Percentiles rank a stretch among this genome's conserved stretches.
Evolutionary conservation across 2,888 invertebrate genomes (phyloP).

Genomic region (Lepas anatifera): DNA sequence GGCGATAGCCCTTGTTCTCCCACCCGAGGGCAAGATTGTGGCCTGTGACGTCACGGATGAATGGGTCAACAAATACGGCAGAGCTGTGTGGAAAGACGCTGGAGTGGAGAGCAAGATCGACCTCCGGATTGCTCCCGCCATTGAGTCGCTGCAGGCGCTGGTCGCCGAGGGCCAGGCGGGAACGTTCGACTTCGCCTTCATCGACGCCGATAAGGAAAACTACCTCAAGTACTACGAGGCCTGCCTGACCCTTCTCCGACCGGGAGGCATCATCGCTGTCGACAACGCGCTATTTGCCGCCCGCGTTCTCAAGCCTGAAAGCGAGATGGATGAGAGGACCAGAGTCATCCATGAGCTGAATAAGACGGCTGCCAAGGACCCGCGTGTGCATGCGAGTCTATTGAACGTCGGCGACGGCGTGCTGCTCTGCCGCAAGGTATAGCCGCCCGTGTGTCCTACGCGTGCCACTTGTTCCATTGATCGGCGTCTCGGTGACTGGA

Average conservation of each 20-base stretch:
- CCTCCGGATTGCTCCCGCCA: no score
- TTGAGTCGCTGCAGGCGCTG: slow-evolving; percentile 22
- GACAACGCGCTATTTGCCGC: slow-evolving; percentile 32
- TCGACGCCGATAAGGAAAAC: slow-evolving; percentile 33
- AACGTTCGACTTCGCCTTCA: slow-evolving; percentile 33
- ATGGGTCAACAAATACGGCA: no score
- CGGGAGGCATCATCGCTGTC: slow-evolving; percentile 35
- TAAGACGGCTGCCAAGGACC: slow-evolving; percentile 25
- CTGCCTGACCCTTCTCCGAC: slow-evolving; percentile 31
- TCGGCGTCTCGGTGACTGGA: no score
- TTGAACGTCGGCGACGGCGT: slow-evolving; percentile 30
- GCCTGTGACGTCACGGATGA: no score
- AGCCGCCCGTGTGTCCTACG: no score
- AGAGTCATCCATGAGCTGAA: slow-evolving; percentile 25
- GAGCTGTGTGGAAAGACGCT: no score
- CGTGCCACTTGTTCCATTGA: no score
- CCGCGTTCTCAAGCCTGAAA: slow-evolving; percentile 18
- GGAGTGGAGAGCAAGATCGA: no score
- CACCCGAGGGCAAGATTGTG: no score
- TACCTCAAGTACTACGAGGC: slow-evolving; percentile 35
- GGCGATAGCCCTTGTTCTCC: no score
- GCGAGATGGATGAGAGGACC: slow-evolving; percentile 13
- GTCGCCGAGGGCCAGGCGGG: slow-evolving; percentile 29
- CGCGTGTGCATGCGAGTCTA: slow-evolving; percentile 28
- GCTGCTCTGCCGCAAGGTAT: slow-evolving; percentile 26